phyloP scores from a whole-genome alignment of 2,888 invertebrate species.

The Lepidocyrtoides sp. region DNA sequence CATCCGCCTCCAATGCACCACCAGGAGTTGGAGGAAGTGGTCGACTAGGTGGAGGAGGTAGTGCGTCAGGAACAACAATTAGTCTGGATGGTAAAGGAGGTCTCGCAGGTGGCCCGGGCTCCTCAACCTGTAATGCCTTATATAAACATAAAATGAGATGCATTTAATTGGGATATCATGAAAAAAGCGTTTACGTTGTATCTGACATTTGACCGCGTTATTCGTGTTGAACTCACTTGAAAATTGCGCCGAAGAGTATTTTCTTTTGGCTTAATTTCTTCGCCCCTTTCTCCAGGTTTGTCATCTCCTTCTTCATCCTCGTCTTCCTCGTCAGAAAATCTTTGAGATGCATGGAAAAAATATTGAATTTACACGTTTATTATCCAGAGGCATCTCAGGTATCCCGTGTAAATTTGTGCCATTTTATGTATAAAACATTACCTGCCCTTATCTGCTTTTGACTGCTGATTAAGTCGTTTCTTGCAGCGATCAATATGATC shows the following conservation, averaged over 20 bases:
- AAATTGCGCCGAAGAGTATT: constrained; percentile 99
- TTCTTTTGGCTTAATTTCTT: constrained; percentile 96
- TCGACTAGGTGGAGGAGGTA: constrained; percentile 90
- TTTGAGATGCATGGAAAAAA: constrained; percentile 42
- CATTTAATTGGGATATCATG: neutral
- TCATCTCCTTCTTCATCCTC: constrained; percentile 97
- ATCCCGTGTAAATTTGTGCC: no score
- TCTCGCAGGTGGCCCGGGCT: constrained; percentile 95
- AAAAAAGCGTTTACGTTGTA: no score
- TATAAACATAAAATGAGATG: neutral
- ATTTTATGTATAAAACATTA: no score
- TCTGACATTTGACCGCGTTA: neutral
- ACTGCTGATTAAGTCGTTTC: constrained; percentile 89
- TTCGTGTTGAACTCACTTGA: constrained; percentile 88
- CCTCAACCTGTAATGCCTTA: constrained; percentile 87
- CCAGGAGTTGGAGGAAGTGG: constrained; percentile 88
- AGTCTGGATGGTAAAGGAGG: constrained; percentile 96
- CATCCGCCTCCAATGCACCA: constrained; percentile 86
- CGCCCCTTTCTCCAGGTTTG: constrained; percentile 96
- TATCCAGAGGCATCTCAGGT: no score
- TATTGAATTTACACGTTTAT: no score
- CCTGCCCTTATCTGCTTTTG: constrained; percentile 89
- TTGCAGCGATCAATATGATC: constrained; percentile 99
- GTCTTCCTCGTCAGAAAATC: constrained; percentile 85
- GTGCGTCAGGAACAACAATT: constrained; percentile 96